Evolutionary conservation across 2,797 vertebrate genomes (phyloP), one percentile per base, ranked within the genome.

Genomic region (Coilia nasus): DNA sequence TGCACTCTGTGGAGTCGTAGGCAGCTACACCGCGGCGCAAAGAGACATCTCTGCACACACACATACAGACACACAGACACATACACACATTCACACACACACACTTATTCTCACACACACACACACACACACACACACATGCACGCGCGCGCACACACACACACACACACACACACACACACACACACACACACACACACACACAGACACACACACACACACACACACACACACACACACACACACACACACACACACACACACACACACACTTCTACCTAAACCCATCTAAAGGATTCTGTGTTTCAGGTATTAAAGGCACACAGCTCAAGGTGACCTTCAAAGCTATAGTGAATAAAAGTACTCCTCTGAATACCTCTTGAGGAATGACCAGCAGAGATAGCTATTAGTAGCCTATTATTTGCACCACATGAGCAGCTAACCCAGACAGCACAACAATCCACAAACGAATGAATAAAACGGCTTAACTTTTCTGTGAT

Each of bases 261-360:
- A 64, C 57, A 41, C 82, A 84, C 14, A 54, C 44, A 75, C 25
- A 44, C 56, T 85, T 85, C n/a, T n/a, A n/a, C n/a, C n/a, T n/a
- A n/a, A n/a, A n/a, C n/a, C n/a, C n/a, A n/a, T n/a, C n/a, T 28
- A 85, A 67, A 23, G 9, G 60, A 59, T 12, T 44, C 57, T 31
- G 46, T 56, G 35, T 82, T 82, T 54, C 4, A 82, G 25, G 67
- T 41, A 85, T 35, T 54, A 82, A 67, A 56, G 4, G 57, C 57
- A 50, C 17, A 62, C 12, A 35, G 56, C 54, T 28, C 21, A 80
- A 46, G 21, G 35, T 35, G 28, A 75, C 28, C 31, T 75, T 17
- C 67, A 64, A 7, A 64, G 60, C 23, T 23, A 41, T 9, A 64
- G 60, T 10, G 11, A 25, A 64, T 23, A 64, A 59, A 59, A 59